phyloP scores from a whole-genome alignment of 2,113 vertebrate species.

The Labeo catla region DNA sequence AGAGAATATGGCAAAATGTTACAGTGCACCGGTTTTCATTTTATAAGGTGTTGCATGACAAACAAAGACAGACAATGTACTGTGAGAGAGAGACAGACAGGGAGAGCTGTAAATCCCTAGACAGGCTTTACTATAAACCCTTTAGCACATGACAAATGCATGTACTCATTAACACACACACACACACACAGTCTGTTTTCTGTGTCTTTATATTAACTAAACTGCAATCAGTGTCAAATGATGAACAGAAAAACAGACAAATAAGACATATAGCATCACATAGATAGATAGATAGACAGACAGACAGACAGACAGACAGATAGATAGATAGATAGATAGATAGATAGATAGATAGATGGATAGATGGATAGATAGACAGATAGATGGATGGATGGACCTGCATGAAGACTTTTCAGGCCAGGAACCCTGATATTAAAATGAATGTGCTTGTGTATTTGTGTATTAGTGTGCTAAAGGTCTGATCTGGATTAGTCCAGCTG shows the following conservation, averaged over 20 bases:
- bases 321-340: background rate
- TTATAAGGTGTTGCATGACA: background rate
- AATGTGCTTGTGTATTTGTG: background rate
- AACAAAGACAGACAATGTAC: background rate
- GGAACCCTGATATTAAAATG: background rate
- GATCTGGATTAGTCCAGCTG: conserved; percentile 44
- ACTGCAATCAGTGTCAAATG: background rate
- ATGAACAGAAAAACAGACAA: background rate
- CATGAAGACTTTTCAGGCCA: background rate
- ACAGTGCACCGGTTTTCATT: background rate
- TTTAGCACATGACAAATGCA: conserved; percentile 17
- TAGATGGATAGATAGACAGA: background rate
- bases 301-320: background rate
- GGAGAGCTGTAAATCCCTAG: conserved; percentile 45
- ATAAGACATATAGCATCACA: background rate
- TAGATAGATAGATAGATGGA: background rate
- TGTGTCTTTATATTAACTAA: background rate
- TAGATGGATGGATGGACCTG: background rate
- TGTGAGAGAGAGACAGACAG: background rate
- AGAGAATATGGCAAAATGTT: background rate
- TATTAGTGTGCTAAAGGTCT: conserved; percentile 1
- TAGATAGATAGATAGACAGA: background rate
- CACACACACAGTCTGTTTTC: background rate
- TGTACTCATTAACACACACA: background rate
- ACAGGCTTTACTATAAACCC: conserved; percentile 53